Base-by-base conservation (phyloP, 2,888 invertebrate species). In the Drosophila sordidapex region DNA sequence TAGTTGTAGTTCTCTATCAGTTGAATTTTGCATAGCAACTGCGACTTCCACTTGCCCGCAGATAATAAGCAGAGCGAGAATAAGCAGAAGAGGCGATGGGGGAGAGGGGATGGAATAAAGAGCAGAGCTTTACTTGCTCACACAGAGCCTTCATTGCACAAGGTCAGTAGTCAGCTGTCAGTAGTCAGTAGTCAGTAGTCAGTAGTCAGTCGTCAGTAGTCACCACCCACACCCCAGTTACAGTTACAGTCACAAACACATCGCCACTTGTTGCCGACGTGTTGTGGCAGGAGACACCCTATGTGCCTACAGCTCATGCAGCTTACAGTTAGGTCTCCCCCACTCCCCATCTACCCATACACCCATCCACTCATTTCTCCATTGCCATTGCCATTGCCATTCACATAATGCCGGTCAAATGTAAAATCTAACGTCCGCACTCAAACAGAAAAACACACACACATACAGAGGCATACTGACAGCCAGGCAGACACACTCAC, bases 361-460 rank as follows among this genome's bases (percentile, higher is more conserved):
- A 25, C 35, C 21, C 67, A 27, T 27, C 27, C 15, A 25, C 35
- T 18, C 67, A 27, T n/a, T 21, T 29, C 62, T 25, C 29, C 57
- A 46, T 43, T 40, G 33, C 29, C 35, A 36, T 25, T 43, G 31
- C 46, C 64, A 58, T 46, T 62, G 75, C 60, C 57, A 65, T 71
- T 63, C 65, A 68, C 61, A 74, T 65, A 75, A 71, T 83, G 84
- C 85, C 87, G 89, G 88, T 86, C 84, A 89, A 82, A 85, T 85
- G 84, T 85, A 87, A 88, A 89, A 84, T 86, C 87, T 86, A 86
- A 86, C 82, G 80, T 70, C 86, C 86, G 67, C 80, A 78, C 67
- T 74, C 70, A 78, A 69, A 74, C 57, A 68, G 10, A 73, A 49
- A 35, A 56, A 61, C 56, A 64, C 66, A 57, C 40, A 70, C 56